A percentile compares a stretch with the other conserved stretches of the same genome.
Evolutionary conservation across 2,113 vertebrate species (phyloP).

Genomic region (Numida meleagris): DNA sequence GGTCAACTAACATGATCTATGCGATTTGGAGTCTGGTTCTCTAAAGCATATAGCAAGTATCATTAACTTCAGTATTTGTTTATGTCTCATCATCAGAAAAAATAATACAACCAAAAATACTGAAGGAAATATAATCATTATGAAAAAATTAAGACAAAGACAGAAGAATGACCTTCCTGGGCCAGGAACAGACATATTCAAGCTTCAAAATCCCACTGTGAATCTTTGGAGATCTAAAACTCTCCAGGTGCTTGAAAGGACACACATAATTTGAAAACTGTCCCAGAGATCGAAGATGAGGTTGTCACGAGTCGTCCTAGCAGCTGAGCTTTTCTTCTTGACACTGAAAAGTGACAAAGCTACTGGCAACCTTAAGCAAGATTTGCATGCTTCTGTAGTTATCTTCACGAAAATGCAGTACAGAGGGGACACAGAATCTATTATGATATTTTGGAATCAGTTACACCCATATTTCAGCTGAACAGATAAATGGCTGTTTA

Average conservation of each 20-base stretch:
- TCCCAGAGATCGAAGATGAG: slow-evolving; percentile 18
- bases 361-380: slow-evolving; percentile 30
- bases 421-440: slow-evolving; percentile 56
- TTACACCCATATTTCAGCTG: slow-evolving; percentile 45
- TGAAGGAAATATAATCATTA: background rate
- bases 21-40: background rate
- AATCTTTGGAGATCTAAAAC: background rate
- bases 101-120: background rate
- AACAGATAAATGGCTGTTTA: slow-evolving; percentile 45
- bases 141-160: background rate
- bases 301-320: background rate
- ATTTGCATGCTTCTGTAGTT: slow-evolving; percentile 33
- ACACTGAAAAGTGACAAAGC: slow-evolving; percentile 30
- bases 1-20: background rate
- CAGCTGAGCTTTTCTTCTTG: slow-evolving; percentile 47
- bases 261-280: background rate
- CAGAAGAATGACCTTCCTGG: background rate
- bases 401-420: background rate
- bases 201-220: background rate
- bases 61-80: background rate
- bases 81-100: background rate
- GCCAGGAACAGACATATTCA: background rate
- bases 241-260: background rate
- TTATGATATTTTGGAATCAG: slow-evolving; percentile 52
- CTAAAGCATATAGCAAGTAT: background rate